phyloP scores from a whole-genome alignment of 2,888 invertebrate species.

The Aelia acuminata region DNA sequence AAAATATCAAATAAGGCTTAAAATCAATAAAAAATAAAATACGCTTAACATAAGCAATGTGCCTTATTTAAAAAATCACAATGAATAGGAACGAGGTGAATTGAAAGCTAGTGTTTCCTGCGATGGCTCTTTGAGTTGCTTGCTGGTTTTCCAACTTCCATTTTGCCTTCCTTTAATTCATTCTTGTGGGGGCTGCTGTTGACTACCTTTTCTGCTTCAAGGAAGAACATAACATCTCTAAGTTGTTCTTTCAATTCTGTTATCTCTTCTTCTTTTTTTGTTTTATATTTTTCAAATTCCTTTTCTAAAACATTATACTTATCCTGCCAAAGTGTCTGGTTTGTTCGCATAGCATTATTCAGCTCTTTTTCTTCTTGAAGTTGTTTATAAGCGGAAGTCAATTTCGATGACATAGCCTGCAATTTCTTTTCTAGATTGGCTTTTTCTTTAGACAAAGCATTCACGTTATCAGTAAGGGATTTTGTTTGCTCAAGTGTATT shows the following conservation, averaged over 20 bases:
- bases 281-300: constrained; percentile 69
- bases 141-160: constrained; percentile 71
- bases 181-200: constrained; percentile 73
- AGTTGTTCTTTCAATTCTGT: constrained; percentile 91
- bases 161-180: constrained; percentile 76
- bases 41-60: constrained; percentile 22
- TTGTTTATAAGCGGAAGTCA: constrained; percentile 78
- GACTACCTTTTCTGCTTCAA: constrained; percentile 86
- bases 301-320: constrained; percentile 75
- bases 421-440: constrained; percentile 78
- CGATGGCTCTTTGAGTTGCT: constrained; percentile 58
- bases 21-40: constrained; percentile 4
- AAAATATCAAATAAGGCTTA: neutral
- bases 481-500: constrained; percentile 72
- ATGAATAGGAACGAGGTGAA: constrained; percentile 7
- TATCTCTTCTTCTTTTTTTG: constrained; percentile 76
- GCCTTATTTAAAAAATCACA: constrained; percentile 26
- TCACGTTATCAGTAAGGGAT: constrained; percentile 68
- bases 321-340: constrained; percentile 81
- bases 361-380: constrained; percentile 89
- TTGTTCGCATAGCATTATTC: constrained; percentile 81
- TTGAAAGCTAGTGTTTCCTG: constrained; percentile 25
- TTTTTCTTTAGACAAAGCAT: constrained; percentile 76
- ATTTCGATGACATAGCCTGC: constrained; percentile 75
- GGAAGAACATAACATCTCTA: constrained; percentile 95